Conservation (phyloP, 2,797 vertebrate genomes). For the Lophotriccus pileatus region DNA sequence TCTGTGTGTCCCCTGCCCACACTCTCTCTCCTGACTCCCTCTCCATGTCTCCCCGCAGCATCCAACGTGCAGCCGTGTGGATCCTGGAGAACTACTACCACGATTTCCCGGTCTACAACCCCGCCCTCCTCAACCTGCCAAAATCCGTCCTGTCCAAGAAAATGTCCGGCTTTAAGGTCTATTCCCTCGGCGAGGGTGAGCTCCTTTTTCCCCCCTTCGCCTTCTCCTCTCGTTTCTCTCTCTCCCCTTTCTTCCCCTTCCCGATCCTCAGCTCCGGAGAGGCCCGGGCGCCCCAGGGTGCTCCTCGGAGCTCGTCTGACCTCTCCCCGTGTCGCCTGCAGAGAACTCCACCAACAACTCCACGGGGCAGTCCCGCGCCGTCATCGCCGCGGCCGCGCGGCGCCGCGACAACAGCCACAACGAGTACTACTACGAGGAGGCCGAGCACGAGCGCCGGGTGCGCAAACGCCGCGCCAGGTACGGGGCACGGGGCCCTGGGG, state of each 20-base stretch:
- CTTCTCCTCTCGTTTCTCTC: not conserved
- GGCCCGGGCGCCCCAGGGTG: fast-evolving
- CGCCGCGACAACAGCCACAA: slow-evolving; percentile 91
- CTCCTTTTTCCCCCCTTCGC: not conserved
- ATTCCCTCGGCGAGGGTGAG: slow-evolving; percentile 93
- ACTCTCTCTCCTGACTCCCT: fast-evolving
- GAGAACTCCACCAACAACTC: slow-evolving; percentile 90
- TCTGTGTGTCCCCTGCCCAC: fast-evolving
- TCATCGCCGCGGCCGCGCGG: slow-evolving; percentile 86
- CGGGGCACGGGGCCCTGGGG: no score
- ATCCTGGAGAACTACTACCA: slow-evolving; percentile 94
- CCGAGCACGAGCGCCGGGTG: slow-evolving; percentile 88
- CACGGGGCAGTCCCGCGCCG: slow-evolving; percentile 86
- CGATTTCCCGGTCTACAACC: slow-evolving; percentile 93
- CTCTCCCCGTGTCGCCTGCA: slow-evolving; percentile 18
- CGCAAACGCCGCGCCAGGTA: slow-evolving; percentile 91
- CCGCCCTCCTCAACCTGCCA: slow-evolving; percentile 91
- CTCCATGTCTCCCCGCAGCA: slow-evolving; percentile 74
- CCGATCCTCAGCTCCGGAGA: not conserved
- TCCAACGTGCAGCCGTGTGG: slow-evolving; percentile 91
- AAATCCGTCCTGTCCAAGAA: slow-evolving; percentile 95
- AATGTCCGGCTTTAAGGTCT: slow-evolving; percentile 94
- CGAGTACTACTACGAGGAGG: slow-evolving; percentile 93
- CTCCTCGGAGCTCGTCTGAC: not conserved
- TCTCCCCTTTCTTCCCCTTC: not conserved